These are phyloP conservation scores for honey bee (Apis mellifera) DNA, from an alignment of 1,140 invertebrate species.

Conservation along the genomic window DNA sequence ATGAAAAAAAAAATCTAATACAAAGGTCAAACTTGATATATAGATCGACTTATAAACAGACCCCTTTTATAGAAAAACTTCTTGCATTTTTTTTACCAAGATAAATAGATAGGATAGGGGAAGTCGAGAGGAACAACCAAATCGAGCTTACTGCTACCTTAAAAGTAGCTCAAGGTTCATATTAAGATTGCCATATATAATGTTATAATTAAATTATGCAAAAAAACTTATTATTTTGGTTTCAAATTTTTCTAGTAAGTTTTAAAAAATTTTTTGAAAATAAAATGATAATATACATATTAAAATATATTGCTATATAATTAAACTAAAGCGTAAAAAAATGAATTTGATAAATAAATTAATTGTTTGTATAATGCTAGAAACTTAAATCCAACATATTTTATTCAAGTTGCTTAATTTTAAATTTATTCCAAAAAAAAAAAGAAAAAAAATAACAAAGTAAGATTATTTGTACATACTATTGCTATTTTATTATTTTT, in stretches of 20 bases:
- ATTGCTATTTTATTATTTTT: not conserved
- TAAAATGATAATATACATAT: not conserved
- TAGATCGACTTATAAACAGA: conserved; percentile 16
- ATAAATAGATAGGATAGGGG: too few species aligned
- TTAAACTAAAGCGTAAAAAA: too few species aligned
- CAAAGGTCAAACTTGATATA: conserved; percentile 10
- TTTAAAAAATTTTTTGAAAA: not conserved
- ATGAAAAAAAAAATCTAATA: not conserved
- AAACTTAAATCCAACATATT: too few species aligned
- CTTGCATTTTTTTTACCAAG: conserved; percentile 8
- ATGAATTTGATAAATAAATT: too few species aligned
- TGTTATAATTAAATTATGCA: not conserved
- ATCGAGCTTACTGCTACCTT: not conserved
- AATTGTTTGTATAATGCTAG: too few species aligned
- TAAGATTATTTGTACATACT: not conserved
- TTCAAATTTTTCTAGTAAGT: not conserved
- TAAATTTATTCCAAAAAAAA: not conserved
- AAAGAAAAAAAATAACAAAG: not conserved
- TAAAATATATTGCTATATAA: too few species aligned
- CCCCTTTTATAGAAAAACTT: not conserved
- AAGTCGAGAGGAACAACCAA: not conserved
- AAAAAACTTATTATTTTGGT: conserved; percentile 2
- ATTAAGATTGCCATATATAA: conserved; percentile 3
- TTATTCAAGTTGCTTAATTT: too few species aligned
- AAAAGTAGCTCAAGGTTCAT: conserved; percentile 32